Evolutionary conservation across 2,113 vertebrate species (phyloP).

Genomic region (Melanostigma gelatinosum): DNA sequence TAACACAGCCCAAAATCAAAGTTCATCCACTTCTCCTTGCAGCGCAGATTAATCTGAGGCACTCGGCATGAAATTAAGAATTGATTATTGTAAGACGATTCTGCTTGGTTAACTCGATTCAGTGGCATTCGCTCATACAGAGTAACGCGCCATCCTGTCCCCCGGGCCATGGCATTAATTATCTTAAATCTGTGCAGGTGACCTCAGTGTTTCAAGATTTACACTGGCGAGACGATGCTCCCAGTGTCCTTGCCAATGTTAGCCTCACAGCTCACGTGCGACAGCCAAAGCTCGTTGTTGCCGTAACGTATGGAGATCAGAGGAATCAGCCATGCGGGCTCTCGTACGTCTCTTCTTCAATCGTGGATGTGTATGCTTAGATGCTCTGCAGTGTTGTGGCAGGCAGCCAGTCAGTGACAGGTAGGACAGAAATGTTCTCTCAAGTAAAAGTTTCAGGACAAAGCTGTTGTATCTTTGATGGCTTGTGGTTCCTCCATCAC

Average conservation of each 20-base stretch:
- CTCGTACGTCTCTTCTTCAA: conserved; percentile 47
- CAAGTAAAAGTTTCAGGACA: conserved; percentile 47
- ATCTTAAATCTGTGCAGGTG: conserved; percentile 73
- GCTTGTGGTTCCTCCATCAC: conserved; percentile 22
- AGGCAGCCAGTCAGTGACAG: conserved; percentile 53
- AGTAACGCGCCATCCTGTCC: conserved; percentile 56
- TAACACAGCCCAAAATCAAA: conserved; percentile 64
- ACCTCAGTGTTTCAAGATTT: conserved; percentile 80
- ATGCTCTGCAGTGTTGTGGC: conserved; percentile 45
- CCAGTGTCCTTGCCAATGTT: conserved; percentile 67
- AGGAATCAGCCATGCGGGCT: conserved; percentile 42
- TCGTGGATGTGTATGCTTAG: conserved; percentile 39
- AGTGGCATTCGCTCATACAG: conserved; percentile 53
- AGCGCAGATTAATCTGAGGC: conserved; percentile 78
- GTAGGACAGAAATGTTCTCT: conserved; percentile 59
- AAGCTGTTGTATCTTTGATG: conserved; percentile 63
- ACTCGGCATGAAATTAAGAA: conserved; percentile 86
- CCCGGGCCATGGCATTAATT: conserved; percentile 71
- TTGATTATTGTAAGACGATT: conserved; percentile 82
- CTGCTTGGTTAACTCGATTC: conserved; percentile 81
- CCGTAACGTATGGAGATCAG: conserved; percentile 45
- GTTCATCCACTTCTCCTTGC: conserved; percentile 57
- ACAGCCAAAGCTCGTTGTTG: conserved; percentile 54
- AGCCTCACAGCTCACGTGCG: conserved; percentile 29
- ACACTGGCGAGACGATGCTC: conserved; percentile 66